These are phyloP conservation scores for Xanthorhoe designata DNA, from an alignment of 2,888 invertebrate genomes.

Conservation along the genomic window DNA sequence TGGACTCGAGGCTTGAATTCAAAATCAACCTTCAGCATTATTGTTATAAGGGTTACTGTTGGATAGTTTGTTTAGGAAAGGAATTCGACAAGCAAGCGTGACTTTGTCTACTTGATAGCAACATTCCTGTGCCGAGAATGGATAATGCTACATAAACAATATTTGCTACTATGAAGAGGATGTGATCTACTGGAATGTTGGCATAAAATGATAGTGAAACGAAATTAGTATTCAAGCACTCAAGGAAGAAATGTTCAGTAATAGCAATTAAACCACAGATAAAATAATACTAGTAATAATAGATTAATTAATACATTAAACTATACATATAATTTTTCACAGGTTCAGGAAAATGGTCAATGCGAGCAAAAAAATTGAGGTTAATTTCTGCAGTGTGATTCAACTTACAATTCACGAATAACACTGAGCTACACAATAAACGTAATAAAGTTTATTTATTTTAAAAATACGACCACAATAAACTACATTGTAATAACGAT, in stretches of 20 bases:
- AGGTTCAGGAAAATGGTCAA: too few species aligned
- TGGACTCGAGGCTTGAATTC: slow-evolving; percentile 35
- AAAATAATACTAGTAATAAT: too few species aligned
- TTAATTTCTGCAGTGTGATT: too few species aligned
- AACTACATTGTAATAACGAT: not conserved
- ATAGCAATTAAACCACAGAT: too few species aligned
- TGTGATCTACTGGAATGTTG: slow-evolving; percentile 36
- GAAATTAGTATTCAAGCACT: slow-evolving; percentile 6
- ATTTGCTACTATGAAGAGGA: slow-evolving; percentile 43
- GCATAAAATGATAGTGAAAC: slow-evolving; percentile 30
- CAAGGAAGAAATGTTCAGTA: not conserved
- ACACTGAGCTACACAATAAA: not conserved
- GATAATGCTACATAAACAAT: slow-evolving; percentile 49
- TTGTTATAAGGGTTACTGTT: slow-evolving; percentile 31
- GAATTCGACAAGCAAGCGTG: slow-evolving; percentile 46
- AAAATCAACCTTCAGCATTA: slow-evolving; percentile 37
- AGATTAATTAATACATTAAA: too few species aligned
- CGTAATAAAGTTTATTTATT: not conserved
- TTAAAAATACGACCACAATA: slow-evolving; percentile 1
- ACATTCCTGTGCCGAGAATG: slow-evolving; percentile 50
- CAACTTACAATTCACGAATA: too few species aligned
- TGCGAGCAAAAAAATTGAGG: too few species aligned
- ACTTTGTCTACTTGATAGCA: slow-evolving; percentile 52
- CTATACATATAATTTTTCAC: too few species aligned
- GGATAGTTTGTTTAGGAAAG: slow-evolving; percentile 13